A percentile compares a stretch with the other conserved stretches of the same genome.
phyloP scores from a whole-genome alignment of 1,140 invertebrate genomes.

The Bombus pascuorum region DNA sequence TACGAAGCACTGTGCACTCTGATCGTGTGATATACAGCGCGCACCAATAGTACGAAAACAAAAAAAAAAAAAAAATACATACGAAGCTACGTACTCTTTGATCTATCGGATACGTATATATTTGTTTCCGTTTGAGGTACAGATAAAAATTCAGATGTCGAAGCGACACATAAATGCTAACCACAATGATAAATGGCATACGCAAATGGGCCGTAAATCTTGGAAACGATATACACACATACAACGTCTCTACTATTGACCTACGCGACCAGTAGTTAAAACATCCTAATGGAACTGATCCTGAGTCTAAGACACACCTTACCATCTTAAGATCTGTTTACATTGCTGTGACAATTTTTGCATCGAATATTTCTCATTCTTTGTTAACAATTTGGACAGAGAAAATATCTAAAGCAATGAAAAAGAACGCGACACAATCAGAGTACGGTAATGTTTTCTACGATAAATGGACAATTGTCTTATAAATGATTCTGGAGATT shows the following conservation, averaged over 20 bases:
- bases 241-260: not conserved
- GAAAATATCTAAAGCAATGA: not conserved
- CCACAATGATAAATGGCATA: conserved; percentile 21
- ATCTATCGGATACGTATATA: conserved; percentile 19
- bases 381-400: not conserved
- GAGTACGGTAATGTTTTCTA: not conserved
- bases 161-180: conserved; percentile 43
- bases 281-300: not conserved
- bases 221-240: conserved; percentile 4
- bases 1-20: not conserved
- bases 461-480: not conserved
- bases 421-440: not conserved
- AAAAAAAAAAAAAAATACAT: not conserved
- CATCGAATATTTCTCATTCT: not conserved
- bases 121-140: conserved; percentile 32
- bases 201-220: conserved; percentile 43
- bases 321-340: not conserved
- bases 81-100: not conserved
- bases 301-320: too few relatives aligned
- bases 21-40: conserved; percentile 34
- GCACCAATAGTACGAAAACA: not conserved
- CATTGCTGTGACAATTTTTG: not conserved
- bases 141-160: conserved; percentile 44
- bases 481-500: too few relatives aligned
- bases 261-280: not conserved